Evolutionary conservation across 2,113 vertebrate genomes (phyloP).

Genomic region (Mesitornis unicolor): DNA sequence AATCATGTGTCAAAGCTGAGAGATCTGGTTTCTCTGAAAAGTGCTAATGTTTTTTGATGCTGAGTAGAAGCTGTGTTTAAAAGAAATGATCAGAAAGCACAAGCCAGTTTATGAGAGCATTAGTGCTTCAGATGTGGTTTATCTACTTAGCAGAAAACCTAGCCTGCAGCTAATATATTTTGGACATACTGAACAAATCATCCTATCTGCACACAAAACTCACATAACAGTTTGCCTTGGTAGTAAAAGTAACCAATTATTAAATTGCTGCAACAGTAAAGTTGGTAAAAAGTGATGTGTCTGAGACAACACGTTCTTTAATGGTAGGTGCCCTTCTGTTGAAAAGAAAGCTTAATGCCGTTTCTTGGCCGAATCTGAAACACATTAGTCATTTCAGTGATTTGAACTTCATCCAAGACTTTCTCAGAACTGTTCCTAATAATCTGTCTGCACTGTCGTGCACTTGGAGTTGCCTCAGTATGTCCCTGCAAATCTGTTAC

Average conservation of each 20-base stretch:
- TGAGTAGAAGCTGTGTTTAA: slow-evolving; percentile 66
- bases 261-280: neutral
- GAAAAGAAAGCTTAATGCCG: neutral
- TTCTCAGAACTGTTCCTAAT: slow-evolving; percentile 65
- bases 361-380: neutral
- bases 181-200: slow-evolving; percentile 50
- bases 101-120: slow-evolving; percentile 64
- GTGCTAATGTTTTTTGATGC: slow-evolving; percentile 64
- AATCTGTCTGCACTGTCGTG: slow-evolving; percentile 12
- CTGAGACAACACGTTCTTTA: neutral
- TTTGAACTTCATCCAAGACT: slow-evolving; percentile 67
- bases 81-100: slow-evolving; percentile 66
- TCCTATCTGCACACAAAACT: slow-evolving; percentile 40
- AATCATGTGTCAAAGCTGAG: slow-evolving; percentile 56
- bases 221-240: neutral
- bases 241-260: slow-evolving; percentile 26
- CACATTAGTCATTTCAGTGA: slow-evolving; percentile 50
- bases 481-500: neutral
- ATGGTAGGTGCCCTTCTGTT: neutral
- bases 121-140: slow-evolving; percentile 69
- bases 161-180: slow-evolving; percentile 51
- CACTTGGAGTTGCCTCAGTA: neutral
- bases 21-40: slow-evolving; percentile 63
- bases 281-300: neutral
- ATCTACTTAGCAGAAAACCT: slow-evolving; percentile 53